Conservation (phyloP, 2,888 invertebrate genomes). For the Scelioninae gen. 1 region DNA sequence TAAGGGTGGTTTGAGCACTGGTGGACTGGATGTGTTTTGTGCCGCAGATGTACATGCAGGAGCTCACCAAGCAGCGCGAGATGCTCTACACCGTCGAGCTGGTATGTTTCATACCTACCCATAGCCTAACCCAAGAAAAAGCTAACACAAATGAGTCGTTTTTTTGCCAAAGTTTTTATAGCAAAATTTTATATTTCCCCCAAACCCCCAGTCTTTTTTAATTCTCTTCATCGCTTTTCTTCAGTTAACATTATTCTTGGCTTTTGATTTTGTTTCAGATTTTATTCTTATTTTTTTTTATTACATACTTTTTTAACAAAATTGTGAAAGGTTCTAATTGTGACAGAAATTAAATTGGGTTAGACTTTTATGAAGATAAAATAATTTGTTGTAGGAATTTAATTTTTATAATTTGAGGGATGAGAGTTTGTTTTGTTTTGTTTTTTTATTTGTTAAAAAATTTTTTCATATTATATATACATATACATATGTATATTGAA, state of each 20-base stretch:
- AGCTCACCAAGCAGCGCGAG: slow-evolving; percentile 94
- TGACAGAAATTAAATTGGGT: slow-evolving; percentile 13
- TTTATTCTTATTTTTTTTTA: slow-evolving; percentile 7
- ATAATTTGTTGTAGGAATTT: too few relatives aligned
- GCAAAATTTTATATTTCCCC: slow-evolving; percentile 41
- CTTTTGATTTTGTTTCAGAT: slow-evolving; percentile 2
- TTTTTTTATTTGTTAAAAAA: too few relatives aligned
- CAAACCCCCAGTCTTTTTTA: slow-evolving; percentile 27
- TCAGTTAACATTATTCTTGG: slow-evolving; percentile 40
- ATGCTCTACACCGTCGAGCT: slow-evolving; percentile 93
- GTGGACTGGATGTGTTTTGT: slow-evolving; percentile 85
- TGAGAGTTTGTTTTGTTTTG: too few relatives aligned
- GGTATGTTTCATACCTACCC: slow-evolving; percentile 87
- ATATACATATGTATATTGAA: too few relatives aligned
- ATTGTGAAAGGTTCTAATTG: too few relatives aligned
- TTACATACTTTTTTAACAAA: too few relatives aligned
- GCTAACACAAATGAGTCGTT: slow-evolving; percentile 67
- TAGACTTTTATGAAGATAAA: too few relatives aligned
- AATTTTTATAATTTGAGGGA: too few relatives aligned
- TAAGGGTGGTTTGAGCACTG: too few relatives aligned
- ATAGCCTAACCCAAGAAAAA: slow-evolving; percentile 74
- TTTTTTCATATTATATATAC: too few relatives aligned
- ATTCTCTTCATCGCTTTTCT: slow-evolving; percentile 27
- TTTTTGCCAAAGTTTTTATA: slow-evolving; percentile 58
- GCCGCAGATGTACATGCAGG: slow-evolving; percentile 93